Evolutionary conservation across 2,113 vertebrate species (phyloP), one percentile per base, ranked within the genome.

Genomic region (Phrynosoma blainvillii): DNA sequence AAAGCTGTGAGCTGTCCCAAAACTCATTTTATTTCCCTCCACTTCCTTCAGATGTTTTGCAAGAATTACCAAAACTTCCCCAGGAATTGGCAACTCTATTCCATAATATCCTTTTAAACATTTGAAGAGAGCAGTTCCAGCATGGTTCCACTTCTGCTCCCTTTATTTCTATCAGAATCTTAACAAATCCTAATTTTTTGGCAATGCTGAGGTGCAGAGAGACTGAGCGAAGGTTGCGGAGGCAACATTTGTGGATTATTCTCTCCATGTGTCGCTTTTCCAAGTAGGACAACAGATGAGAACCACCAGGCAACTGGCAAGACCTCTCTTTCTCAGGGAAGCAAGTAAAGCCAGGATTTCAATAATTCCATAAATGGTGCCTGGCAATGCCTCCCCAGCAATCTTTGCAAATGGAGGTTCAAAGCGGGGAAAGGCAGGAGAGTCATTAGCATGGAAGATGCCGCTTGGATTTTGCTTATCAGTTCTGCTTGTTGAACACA

Each of bases 401-500:
- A 79, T 20, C 86, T 47, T 47, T 47, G 47, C 47, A 47, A 47
- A 47, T 7, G 47, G 47, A 47, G 47, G 47, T 59, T 9, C 56
- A 59, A 11, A 59, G 14, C 2, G 10, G 14, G 2, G 56, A 13
- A 59, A 59, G 56, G 54, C 23, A 40, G 32, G 77, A 42, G 79
- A 70, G 30, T 84, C 87, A 90, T 88, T 87, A 84, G 90, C 23
- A 23, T 18, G 21, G 84, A 79, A 84, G 91, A 89, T 27, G 9
- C 52, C 27, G 82, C 85, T 93, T 93, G 86, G 62, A 89, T 84
- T 93, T 93, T 92, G 92, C 93, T 93, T 89, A 95, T 96, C 94
- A 90, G 95, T 92, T 95, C 95, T 95, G 94, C 95, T 91, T 94
- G 89, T 94, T 95, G 94, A 95, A 84, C 59, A 52, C 0, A 47